phyloP scores from a whole-genome alignment of 92 coral and sea anemone species.

The Desmophyllum pertusum region DNA sequence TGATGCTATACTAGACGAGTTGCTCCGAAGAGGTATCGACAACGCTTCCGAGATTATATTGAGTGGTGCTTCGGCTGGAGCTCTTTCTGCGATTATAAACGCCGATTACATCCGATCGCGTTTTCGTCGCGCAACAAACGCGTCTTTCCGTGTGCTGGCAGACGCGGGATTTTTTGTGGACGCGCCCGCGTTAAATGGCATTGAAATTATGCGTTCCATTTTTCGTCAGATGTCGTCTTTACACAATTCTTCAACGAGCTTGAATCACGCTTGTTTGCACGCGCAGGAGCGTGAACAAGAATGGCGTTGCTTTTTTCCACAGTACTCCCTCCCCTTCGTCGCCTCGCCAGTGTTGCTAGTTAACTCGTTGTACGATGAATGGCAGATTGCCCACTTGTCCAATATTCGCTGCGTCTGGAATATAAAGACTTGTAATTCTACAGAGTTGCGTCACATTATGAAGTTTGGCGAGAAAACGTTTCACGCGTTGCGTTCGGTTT shows the following conservation, averaged over 20 bases:
- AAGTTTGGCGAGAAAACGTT: slow-evolving; percentile 29
- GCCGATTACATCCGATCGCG: slow-evolving; percentile 45
- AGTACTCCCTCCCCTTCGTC: slow-evolving; percentile 28
- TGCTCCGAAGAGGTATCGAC: slow-evolving; percentile 43
- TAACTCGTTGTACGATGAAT: slow-evolving; percentile 38
- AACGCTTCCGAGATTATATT: slow-evolving; percentile 52
- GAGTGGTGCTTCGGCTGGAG: slow-evolving; percentile 55
- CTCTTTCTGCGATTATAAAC: slow-evolving; percentile 47
- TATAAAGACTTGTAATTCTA: slow-evolving; percentile 35
- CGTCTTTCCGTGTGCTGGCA: slow-evolving; percentile 40
- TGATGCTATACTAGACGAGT: slow-evolving; percentile 34
- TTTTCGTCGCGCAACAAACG: slow-evolving; percentile 23
- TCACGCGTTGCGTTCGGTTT: slow-evolving; percentile 24
- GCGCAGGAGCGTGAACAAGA: slow-evolving; percentile 21
- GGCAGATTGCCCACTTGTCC: slow-evolving; percentile 44
- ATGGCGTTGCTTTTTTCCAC: slow-evolving; percentile 52
- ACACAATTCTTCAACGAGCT: slow-evolving; percentile 26
- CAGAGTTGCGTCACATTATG: slow-evolving; percentile 22
- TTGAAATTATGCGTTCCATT: slow-evolving; percentile 5
- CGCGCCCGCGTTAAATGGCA: slow-evolving; percentile 44
- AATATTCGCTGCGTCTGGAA: slow-evolving; percentile 37
- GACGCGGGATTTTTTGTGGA: slow-evolving; percentile 50
- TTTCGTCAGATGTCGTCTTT: slow-evolving; percentile 26
- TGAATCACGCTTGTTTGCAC: slow-evolving; percentile 35
- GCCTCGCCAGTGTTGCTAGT: slow-evolving; percentile 25